Base-by-base conservation (phyloP, 2,888 invertebrate species). In the Drosophila ustulata region DNA sequence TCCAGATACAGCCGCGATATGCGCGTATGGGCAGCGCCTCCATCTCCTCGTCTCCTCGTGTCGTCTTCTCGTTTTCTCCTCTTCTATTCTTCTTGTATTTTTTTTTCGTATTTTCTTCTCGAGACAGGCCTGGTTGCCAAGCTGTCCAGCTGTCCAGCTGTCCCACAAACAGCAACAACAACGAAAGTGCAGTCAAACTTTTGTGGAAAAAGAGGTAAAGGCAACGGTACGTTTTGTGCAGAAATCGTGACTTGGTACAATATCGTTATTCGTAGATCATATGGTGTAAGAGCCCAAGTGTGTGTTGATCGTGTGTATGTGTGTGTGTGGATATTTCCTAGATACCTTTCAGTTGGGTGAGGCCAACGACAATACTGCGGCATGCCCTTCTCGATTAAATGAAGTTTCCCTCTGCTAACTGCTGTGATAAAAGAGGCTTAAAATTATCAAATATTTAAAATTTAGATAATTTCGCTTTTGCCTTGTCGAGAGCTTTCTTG, bases 211-310 rank as follows among this genome's bases (percentile, higher is more conserved):
- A 70, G 70, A 65, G 67, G 70, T 52, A 66, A 74, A 80, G 84
- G 81, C 87, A 86, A 86, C 85, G 89, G 85, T 86, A 88, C 89
- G 85, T 88, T 86, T 86, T 86, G 89, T 76, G 79, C 84, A 88
- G 85, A 91, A 91, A 90, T 91, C 91, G 91, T 91, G 91, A 91
- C 91, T 91, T 64, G 83, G 81, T 87, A 89, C 90, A 90, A 91
- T 91, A 91, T 91, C 90, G 91, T 90, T 87, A 90, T 81, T 80
- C 82, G 80, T 90, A 84, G 90, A 85, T 90, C 89, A 88, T 87
- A 89, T 89, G 90, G 87, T 88, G 84, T 89, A 89, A 86, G 86
- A 70, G 79, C 76, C 66, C 66, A 78, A 75, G 78, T 69, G 69
- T 81, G 81, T 78, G 76, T 43, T 61, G 23, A 62, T 4, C 30